A percentile compares a stretch with the other conserved stretches of the same genome.
These are phyloP conservation scores for Dallia pectoralis DNA, from an alignment of 2,797 vertebrate genomes.

Conservation along the genomic window DNA sequence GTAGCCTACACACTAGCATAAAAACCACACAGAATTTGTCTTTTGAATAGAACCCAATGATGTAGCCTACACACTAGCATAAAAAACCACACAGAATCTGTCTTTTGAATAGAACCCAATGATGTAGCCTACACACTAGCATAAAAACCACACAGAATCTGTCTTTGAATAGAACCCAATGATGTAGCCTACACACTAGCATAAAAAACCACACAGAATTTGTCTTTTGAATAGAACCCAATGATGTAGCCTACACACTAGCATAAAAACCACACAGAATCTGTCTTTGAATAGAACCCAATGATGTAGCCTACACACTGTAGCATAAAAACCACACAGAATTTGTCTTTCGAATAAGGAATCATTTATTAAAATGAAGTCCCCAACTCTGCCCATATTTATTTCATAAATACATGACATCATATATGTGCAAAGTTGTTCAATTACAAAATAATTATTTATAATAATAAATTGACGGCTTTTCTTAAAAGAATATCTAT, in stretches of 20 bases:
- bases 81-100: neutral
- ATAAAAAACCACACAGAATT: neutral
- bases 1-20: neutral
- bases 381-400: neutral
- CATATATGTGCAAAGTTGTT: neutral
- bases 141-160: neutral
- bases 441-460: neutral
- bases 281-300: too few species aligned
- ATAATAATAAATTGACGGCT: neutral
- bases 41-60: too few species aligned
- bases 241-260: neutral
- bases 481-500: neutral
- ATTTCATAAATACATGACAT: constrained; percentile 10
- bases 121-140: neutral
- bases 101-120: too few species aligned
- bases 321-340: neutral
- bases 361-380: constrained; percentile 11
- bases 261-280: neutral
- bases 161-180: too few species aligned
- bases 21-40: neutral
- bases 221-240: neutral
- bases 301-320: neutral
- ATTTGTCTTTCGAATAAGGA: neutral
- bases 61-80: neutral
- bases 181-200: neutral